These are phyloP conservation scores for Balearica regulorum DNA, from an alignment of 2,797 vertebrate genomes.

Conservation along the genomic window DNA sequence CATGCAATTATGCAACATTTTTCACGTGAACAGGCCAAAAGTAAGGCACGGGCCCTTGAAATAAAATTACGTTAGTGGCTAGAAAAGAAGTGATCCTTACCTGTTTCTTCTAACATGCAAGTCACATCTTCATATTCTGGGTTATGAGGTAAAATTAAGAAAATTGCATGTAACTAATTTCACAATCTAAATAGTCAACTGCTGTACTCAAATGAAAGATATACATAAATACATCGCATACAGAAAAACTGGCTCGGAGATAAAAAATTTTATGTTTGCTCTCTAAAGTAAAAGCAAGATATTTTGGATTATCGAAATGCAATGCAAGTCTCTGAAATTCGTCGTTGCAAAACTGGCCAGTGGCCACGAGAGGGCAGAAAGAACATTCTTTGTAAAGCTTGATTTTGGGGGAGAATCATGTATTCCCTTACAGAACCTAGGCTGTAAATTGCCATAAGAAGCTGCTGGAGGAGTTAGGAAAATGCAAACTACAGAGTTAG, in stretches of 20 bases:
- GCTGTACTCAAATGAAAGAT: not conserved
- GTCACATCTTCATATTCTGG: not conserved
- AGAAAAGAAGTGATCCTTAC: not conserved
- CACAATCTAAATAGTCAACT: not conserved
- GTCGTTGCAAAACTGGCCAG: not conserved
- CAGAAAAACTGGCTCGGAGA: not conserved
- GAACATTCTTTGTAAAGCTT: not conserved
- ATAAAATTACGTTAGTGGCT: not conserved
- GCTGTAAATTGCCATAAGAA: not conserved
- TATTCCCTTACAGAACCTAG: not conserved
- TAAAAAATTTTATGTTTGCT: not conserved
- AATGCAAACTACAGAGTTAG: not conserved
- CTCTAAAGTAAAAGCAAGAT: not conserved
- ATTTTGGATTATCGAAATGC: accelerated
- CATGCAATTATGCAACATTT: not conserved
- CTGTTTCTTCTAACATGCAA: not conserved
- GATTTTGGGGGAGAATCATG: not conserved
- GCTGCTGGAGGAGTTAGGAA: not conserved
- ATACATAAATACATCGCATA: not conserved
- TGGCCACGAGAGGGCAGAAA: conserved; percentile 70
- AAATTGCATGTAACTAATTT: not conserved
- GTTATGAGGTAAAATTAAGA: not conserved
- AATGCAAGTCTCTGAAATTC: not conserved
- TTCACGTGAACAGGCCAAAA: not conserved
- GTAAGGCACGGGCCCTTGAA: not conserved